Evolutionary conservation across 2,888 invertebrate species (phyloP), one percentile per base, ranked within the genome.

Genomic region (Thera obeliscata): DNA sequence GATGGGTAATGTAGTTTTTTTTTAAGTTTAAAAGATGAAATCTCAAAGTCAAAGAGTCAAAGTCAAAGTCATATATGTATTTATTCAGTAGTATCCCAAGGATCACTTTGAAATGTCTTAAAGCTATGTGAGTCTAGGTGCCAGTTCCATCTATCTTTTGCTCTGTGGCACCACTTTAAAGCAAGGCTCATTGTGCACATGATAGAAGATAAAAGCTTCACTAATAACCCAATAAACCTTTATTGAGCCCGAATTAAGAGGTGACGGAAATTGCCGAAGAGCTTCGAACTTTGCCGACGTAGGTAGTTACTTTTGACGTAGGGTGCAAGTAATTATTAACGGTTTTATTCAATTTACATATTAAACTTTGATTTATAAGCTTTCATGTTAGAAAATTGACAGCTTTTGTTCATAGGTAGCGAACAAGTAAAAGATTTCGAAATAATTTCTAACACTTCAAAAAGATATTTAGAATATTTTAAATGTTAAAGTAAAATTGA

Each of bases 221-320:
- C 81, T 84, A 84, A 84, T 83, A 84, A 83, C 78, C 82, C 81
- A 84, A 84, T 84, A 84, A 84, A 83, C 73, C 84, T 83, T 83
- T 83, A 85, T 85, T 83, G 85, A 83, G 85, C 82, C 77, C 81
- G 81, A 83, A 79, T 82, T 83, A 80, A 82, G 69, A 69, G 69
- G 78, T 81, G 81, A 66, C 80, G 81, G 77, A 78, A 82, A 82
- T 79, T 74, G 75, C 75, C 82, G 82, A 81, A 75, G 78, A 63
- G 73, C 69, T 67, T 74, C 76, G 81, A 79, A 80, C 79, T 76
- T 80, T 76, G 76, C 76, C 80, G 79, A 78, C 61, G 67, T 66
- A 57, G 55, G 55, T 55, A 35, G 55, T 1, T 38, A 66, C 70
- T 73, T 74, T 71, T 70, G 71, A 73, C 61, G 75, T 76, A 69